These are phyloP conservation scores for Calephelis virginiensis DNA, from an alignment of 1,140 invertebrate genomes.

Conservation along the genomic window DNA sequence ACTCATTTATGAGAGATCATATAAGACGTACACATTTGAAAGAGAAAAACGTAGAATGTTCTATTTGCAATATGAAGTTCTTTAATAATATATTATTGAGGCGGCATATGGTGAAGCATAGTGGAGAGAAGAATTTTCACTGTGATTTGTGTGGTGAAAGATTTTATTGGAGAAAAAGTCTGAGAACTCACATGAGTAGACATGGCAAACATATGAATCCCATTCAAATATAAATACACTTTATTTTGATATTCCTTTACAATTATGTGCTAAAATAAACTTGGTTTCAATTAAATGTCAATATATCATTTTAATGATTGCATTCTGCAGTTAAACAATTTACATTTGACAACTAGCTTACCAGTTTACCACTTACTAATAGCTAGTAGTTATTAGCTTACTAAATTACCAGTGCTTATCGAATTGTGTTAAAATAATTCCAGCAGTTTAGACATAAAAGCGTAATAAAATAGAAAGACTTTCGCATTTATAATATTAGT, in stretches of 20 bases:
- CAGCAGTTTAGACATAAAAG: too few species aligned
- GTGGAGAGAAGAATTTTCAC: constrained; percentile 60
- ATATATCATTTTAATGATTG: too few species aligned
- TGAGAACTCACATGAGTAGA: constrained; percentile 53
- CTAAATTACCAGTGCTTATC: too few species aligned
- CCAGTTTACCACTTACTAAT: too few species aligned
- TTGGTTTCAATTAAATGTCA: too few species aligned
- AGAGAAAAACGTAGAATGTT: constrained; percentile 70
- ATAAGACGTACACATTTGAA: constrained; percentile 67
- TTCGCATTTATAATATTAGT: too few species aligned
- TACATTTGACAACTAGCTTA: too few species aligned
- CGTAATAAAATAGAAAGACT: too few species aligned
- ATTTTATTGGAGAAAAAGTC: constrained; percentile 65
- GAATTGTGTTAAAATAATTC: too few species aligned
- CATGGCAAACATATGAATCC: constrained; percentile 48
- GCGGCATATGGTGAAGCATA: constrained; percentile 86
- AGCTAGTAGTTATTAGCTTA: too few species aligned
- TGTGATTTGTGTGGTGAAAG: constrained; percentile 74
- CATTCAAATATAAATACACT: constrained; percentile 22
- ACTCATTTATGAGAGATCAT: constrained; percentile 64
- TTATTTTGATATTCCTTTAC: neutral
- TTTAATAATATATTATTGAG: constrained; percentile 79
- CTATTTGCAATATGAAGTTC: constrained; percentile 70
- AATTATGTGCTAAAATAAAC: too few species aligned
- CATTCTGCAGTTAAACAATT: too few species aligned